Evolutionary conservation across 1,140 invertebrate species (phyloP), one percentile per base, ranked within the genome.

Genomic region (Lucilia cuprina): DNA sequence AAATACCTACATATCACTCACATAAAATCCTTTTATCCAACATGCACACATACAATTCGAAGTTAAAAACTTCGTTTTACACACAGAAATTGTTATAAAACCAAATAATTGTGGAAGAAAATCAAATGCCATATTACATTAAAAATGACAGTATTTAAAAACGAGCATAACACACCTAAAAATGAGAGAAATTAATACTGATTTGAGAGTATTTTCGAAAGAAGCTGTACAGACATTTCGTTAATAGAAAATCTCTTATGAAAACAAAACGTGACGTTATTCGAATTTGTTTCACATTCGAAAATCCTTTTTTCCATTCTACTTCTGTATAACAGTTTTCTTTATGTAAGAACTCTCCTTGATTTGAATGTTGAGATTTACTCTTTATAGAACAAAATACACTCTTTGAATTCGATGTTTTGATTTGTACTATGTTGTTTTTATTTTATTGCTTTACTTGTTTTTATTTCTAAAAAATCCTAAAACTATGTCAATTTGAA

Each of bases 11-110:
- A 30, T 30, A 30, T 30, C 25, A 30, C 14, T n/a, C 55, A 60
- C 13, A 60, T 7, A 60, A 60, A 60, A 60, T 17, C 14, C 5
- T 60, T 17, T 60, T n/a, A n/a, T n/a, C 17, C n/a, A 70, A 4
- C 65, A 21, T 70, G 65, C 65, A 70, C 65, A 70, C 21, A 70
- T 70, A 70, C n/a, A 70, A 25, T 80, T 80, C 77, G 77, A 80
- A 80, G 47, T 50, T 21, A 49, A 19, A 30, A 80, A 80, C 77
- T 80, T 80, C 77, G 77, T 49, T 80, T 80, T 80, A 2, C n/a
- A 25, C 47, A 7, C n/a, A n/a, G 7, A 17, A 60, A 60, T 60
- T 60, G 65, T 21, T 70, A 70, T 21, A 70, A 70, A 21, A 70
- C 50, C 7, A 55, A 55, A 4, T 55, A 55, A 55, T 55, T 60